Percentiles rank a stretch among this genome's conserved stretches.
Conservation (phyloP, 2,888 invertebrate species). For the Orthosia gothica region DNA sequence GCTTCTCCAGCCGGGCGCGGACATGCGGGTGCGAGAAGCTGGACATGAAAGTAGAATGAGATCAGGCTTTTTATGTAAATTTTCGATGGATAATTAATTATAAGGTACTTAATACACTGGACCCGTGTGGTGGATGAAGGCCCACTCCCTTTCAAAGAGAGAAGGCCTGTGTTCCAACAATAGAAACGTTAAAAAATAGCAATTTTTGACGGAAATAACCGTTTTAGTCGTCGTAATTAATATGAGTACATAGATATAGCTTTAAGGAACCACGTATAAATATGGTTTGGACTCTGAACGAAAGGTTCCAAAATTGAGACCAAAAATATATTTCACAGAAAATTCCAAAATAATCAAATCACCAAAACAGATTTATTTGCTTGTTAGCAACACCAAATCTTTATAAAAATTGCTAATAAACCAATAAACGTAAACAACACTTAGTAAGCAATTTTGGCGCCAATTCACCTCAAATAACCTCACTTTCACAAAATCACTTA, state of each 20-base stretch:
- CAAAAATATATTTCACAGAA: background rate
- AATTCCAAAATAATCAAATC: background rate
- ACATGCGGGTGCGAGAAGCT: constrained; percentile 93
- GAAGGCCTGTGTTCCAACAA: too few species aligned
- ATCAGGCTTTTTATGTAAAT: background rate
- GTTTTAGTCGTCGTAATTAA: background rate
- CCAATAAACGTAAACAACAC: constrained; percentile 2
- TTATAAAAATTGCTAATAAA: constrained; percentile 2
- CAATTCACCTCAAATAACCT: constrained; percentile 26
- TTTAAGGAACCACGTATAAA: background rate
- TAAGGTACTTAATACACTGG: too few species aligned
- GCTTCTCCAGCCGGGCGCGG: constrained; percentile 92
- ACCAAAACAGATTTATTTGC: background rate
- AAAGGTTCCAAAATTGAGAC: background rate
- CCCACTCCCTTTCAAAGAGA: too few species aligned
- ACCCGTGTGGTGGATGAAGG: too few species aligned
- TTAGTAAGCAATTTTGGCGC: constrained; percentile 45
- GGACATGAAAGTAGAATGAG: constrained; percentile 30
- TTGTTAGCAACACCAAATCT: background rate
- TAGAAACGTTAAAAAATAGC: too few species aligned
- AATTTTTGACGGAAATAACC: too few species aligned
- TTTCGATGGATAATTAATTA: background rate
- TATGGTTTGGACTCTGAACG: background rate
- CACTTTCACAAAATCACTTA: constrained; percentile 17
- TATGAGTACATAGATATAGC: background rate